Evolutionary conservation across 2,797 vertebrate genomes (phyloP).

Genomic region (Staurois parvus): DNA sequence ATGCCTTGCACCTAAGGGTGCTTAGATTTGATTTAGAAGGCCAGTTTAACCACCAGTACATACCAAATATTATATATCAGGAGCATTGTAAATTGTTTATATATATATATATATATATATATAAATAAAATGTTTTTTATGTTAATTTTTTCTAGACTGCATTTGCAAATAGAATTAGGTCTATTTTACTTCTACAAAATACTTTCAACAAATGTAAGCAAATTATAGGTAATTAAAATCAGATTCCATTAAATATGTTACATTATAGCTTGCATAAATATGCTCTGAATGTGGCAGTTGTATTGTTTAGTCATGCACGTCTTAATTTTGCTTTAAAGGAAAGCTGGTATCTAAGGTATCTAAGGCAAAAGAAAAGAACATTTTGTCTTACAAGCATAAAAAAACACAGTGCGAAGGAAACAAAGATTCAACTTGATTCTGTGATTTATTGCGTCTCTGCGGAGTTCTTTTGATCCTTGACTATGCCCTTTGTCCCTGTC

Average conservation of each 20-base stretch:
- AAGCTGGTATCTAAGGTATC: slow-evolving; percentile 16
- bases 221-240: not conserved
- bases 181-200: no score
- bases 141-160: not conserved
- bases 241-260: not conserved
- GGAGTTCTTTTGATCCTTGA: slow-evolving; percentile 54
- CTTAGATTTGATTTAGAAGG: no score
- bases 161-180: no score
- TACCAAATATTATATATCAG: no score
- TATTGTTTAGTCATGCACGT: slow-evolving; percentile 18
- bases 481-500: slow-evolving; percentile 55
- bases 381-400: slow-evolving; percentile 47
- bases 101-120: no score
- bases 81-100: no score
- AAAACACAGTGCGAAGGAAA: slow-evolving; percentile 41
- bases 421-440: slow-evolving; percentile 58
- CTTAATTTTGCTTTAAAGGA: slow-evolving; percentile 39
- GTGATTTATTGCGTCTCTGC: slow-evolving; percentile 56
- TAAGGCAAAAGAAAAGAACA: slow-evolving; percentile 39
- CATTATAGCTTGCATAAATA: slow-evolving; percentile 7
- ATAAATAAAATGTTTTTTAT: not conserved
- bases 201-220: no score
- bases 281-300: slow-evolving; percentile 2
- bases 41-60: no score
- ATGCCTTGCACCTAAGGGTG: no score